phyloP scores from a whole-genome alignment of 2,797 vertebrate species.

The Gephyroberyx darwinii region DNA sequence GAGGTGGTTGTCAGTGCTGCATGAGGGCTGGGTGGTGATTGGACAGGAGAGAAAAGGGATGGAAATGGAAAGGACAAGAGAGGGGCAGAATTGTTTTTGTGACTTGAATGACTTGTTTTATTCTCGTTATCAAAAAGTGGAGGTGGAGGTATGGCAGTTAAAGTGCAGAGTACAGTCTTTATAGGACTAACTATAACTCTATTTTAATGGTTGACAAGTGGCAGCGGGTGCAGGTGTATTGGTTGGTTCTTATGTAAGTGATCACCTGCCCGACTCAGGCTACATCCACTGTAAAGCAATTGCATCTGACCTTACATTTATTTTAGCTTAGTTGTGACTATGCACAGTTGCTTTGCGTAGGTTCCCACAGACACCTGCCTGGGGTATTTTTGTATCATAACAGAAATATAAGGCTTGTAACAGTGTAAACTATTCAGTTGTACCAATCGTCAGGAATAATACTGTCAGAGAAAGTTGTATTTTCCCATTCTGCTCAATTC shows the following conservation, averaged over 20 bases:
- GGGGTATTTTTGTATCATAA: not conserved
- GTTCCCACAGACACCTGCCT: not conserved
- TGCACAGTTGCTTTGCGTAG: not conserved
- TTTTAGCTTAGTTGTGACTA: not conserved
- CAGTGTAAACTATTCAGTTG: not conserved
- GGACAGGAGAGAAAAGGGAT: no score
- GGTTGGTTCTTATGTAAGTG: not conserved
- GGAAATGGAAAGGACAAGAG: no score
- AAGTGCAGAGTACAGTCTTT: not conserved
- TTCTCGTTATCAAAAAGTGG: no score
- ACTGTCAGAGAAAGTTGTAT: not conserved
- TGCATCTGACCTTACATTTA: not conserved
- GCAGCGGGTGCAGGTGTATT: not conserved
- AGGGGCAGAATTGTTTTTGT: no score
- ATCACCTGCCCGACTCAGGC: constrained; percentile 7
- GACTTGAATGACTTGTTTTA: no score
- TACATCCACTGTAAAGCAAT: not conserved
- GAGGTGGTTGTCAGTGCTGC: no score
- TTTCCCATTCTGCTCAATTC: not conserved
- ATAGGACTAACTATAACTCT: not conserved
- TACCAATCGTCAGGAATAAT: not conserved
- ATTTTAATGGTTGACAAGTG: constrained; percentile 25
- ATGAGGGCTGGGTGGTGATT: no score
- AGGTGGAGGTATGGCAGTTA: not conserved
- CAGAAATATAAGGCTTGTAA: not conserved